Evolutionary conservation across 1,140 invertebrate genomes (phyloP).

Genomic region (Drosophila asahinai): DNA sequence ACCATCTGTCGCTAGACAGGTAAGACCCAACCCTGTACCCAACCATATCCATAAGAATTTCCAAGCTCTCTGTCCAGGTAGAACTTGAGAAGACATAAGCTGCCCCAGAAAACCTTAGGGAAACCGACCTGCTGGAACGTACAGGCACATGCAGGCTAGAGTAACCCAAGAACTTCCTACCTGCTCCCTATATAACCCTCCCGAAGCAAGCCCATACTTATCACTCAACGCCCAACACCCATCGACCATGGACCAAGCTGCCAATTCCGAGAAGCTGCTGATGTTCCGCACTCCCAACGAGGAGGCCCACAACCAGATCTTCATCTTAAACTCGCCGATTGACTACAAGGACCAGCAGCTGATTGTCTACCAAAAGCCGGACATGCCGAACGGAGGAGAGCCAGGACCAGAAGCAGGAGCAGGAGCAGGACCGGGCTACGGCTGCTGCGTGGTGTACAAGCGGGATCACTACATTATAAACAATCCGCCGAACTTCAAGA

Average conservation of each 20-base stretch:
- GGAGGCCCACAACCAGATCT: slow-evolving; percentile 39
- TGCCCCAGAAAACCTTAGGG: neutral
- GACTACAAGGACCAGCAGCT: slow-evolving; percentile 57
- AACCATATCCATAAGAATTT: slow-evolving; percentile 12
- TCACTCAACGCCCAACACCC: slow-evolving; percentile 23
- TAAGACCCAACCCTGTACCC: neutral
- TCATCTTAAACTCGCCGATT: slow-evolving; percentile 63
- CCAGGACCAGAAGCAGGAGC: slow-evolving; percentile 3
- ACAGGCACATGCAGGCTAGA: neutral
- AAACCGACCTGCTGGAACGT: neutral
- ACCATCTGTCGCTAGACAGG: slow-evolving; percentile 14
- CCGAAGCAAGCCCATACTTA: slow-evolving; percentile 7
- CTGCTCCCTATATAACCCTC: slow-evolving; percentile 38
- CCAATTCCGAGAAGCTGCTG: slow-evolving; percentile 31
- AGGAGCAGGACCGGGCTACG: slow-evolving; percentile 20
- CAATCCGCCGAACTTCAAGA: slow-evolving; percentile 62
- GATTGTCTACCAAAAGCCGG: slow-evolving; percentile 52
- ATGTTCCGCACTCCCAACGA: slow-evolving; percentile 52
- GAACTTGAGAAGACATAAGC: neutral
- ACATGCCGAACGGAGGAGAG: slow-evolving; percentile 1
- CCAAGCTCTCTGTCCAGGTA: slow-evolving; percentile 8
- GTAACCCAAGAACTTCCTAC: neutral
- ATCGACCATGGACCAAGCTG: slow-evolving; percentile 41
- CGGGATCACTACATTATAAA: slow-evolving; percentile 64
- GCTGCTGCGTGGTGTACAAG: slow-evolving; percentile 69